Evolutionary conservation across 2,797 vertebrate genomes (phyloP).

Genomic region (Taenioides sp.): DNA sequence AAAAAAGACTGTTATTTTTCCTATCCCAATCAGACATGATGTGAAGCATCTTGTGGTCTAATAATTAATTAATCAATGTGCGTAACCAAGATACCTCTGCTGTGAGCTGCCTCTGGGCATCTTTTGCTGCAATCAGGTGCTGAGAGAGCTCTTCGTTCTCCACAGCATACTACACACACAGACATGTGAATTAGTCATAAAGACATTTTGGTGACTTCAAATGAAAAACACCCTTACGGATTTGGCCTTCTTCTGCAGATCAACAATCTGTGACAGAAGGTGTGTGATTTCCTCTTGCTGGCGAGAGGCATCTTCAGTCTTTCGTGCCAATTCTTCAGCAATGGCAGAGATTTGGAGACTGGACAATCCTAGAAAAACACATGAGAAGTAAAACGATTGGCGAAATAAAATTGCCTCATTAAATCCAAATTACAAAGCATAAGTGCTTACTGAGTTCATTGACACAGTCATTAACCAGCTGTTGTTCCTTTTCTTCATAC

Average conservation of each 20-base stretch:
- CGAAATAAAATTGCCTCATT: background rate
- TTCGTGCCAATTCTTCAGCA: conserved; percentile 92
- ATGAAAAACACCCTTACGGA: conserved; percentile 77
- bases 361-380: conserved; percentile 80
- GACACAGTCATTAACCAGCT: conserved; percentile 97
- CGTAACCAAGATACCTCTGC: conserved; percentile 79
- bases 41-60: background rate
- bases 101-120: conserved; percentile 95
- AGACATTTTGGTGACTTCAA: background rate
- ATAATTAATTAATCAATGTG: background rate
- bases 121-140: conserved; percentile 94
- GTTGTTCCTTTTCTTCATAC: conserved; percentile 96
- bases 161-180: conserved; percentile 81
- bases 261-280: conserved; percentile 94
- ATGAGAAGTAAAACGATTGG: background rate
- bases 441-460: conserved; percentile 89
- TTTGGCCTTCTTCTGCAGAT: conserved; percentile 96
- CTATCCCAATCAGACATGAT: background rate
- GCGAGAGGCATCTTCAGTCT: conserved; percentile 95
- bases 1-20: background rate
- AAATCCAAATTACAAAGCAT: background rate
- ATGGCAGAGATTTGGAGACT: conserved; percentile 92
- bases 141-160: conserved; percentile 97
- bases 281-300: conserved; percentile 98
- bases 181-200: background rate